phyloP scores from a whole-genome alignment of 37 sponge, comb jelly and placozoan genomes.

The Haliclona indistincta region DNA sequence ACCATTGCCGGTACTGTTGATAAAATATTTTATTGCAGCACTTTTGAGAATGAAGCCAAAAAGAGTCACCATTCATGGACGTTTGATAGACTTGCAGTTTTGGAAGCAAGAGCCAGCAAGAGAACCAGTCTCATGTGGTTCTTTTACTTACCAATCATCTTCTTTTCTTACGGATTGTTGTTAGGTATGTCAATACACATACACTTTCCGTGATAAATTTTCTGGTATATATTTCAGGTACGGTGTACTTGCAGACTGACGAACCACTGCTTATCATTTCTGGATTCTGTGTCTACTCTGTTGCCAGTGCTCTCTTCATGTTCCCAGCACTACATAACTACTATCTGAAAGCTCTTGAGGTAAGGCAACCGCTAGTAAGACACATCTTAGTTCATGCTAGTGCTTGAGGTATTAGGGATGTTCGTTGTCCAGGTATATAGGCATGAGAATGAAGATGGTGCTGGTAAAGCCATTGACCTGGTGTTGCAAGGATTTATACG shows the following conservation, averaged over 20 bases:
- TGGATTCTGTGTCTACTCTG: slow-evolving; percentile 92
- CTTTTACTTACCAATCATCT: slow-evolving; percentile 57
- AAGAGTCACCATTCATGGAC: background rate
- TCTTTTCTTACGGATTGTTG: slow-evolving; percentile 42
- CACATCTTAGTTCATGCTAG: background rate
- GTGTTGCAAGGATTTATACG: slow-evolving; percentile 82
- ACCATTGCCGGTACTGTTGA: too few relatives aligned
- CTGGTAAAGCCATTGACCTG: slow-evolving; percentile 69
- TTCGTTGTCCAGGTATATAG: slow-evolving; percentile 47
- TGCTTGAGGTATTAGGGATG: too few relatives aligned
- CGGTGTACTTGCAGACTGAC: slow-evolving; percentile 65
- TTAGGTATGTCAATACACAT: slow-evolving; percentile 33
- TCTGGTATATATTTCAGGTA: slow-evolving; percentile 38
- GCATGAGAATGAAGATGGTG: slow-evolving; percentile 75
- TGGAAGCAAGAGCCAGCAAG: slow-evolving; percentile 61
- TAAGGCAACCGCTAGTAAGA: slow-evolving; percentile 5
- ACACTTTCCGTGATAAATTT: background rate
- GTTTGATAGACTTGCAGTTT: slow-evolving; percentile 26
- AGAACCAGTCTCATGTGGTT: slow-evolving; percentile 22
- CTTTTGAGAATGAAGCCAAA: background rate
- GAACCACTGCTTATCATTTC: slow-evolving; percentile 69
- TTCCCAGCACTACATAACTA: slow-evolving; percentile 82
- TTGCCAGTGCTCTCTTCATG: slow-evolving; percentile 93
- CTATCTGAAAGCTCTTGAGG: slow-evolving; percentile 62
- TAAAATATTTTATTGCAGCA: too few relatives aligned